Conservation (phyloP, 2,113 vertebrate species). For the Fukomys damarensis region DNA sequence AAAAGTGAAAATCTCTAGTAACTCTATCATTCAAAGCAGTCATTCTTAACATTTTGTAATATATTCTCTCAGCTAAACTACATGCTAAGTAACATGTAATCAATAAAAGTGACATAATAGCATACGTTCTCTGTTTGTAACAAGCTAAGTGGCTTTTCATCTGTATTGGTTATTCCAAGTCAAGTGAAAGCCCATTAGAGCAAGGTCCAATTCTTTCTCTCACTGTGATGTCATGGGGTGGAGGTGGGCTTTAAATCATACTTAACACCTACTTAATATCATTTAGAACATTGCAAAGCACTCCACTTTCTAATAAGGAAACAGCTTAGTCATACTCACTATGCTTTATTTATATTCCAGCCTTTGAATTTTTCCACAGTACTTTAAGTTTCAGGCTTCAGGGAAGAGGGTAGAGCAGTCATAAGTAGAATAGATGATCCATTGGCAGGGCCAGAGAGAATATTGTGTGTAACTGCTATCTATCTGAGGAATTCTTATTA, state of each 20-base stretch:
- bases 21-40: not conserved
- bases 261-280: not conserved
- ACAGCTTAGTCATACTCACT: not conserved
- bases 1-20: conserved; percentile 4
- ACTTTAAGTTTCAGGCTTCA: conserved; percentile 32
- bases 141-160: not conserved
- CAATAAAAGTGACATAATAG: not conserved
- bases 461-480: not conserved
- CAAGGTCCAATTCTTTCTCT: not conserved
- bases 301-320: not conserved
- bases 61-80: not conserved
- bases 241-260: not conserved
- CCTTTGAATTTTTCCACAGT: not conserved
- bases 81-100: not conserved
- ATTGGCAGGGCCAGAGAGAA: not conserved
- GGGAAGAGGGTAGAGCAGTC: not conserved
- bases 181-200: not conserved
- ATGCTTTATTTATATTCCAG: not conserved
- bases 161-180: not conserved
- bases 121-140: not conserved
- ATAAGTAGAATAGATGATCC: not conserved
- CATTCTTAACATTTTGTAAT: not conserved
- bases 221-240: not conserved
- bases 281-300: conserved; percentile 5
- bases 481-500: conserved; percentile 31